Evolutionary conservation across 2,888 invertebrate species (phyloP).

Genomic region (Acanthacorydalis orientalis): DNA sequence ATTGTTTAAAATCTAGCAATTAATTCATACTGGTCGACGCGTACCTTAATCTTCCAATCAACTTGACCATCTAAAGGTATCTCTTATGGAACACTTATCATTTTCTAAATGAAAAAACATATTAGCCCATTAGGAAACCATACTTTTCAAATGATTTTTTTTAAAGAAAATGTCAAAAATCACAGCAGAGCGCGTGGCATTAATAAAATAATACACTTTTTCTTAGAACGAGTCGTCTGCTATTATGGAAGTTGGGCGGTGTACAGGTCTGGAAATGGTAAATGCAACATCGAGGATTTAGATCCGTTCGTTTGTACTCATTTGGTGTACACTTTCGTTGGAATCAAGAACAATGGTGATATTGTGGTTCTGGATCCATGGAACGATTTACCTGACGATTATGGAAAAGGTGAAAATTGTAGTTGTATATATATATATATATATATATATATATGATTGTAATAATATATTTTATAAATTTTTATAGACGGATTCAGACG

Average conservation of each 20-base stretch:
- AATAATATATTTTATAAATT: slow-evolving; percentile 4
- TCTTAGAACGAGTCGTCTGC: slow-evolving; percentile 45
- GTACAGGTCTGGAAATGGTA: slow-evolving; percentile 44
- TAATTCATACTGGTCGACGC: too few relatives aligned
- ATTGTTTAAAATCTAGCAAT: too few relatives aligned
- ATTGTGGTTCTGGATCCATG: slow-evolving; percentile 39
- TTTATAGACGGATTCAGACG: slow-evolving; percentile 31
- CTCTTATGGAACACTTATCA: too few relatives aligned
- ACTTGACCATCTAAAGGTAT: too few relatives aligned
- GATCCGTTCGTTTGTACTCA: slow-evolving; percentile 57
- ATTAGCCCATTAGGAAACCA: too few relatives aligned
- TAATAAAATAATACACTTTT: too few relatives aligned
- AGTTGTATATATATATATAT: too few relatives aligned
- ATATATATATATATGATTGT: background rate
- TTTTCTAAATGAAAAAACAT: too few relatives aligned
- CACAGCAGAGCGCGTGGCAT: too few relatives aligned
- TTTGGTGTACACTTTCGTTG: slow-evolving; percentile 55
- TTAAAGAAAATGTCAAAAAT: too few relatives aligned
- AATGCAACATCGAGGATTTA: slow-evolving; percentile 46
- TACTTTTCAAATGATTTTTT: too few relatives aligned
- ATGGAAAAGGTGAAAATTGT: slow-evolving; percentile 28
- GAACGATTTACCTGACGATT: slow-evolving; percentile 44
- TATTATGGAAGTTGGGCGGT: slow-evolving; percentile 65
- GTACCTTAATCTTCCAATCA: too few relatives aligned
- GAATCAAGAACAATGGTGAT: slow-evolving; percentile 34